These are phyloP conservation scores for Danio albolineatus DNA, from an alignment of 2,797 vertebrate species.

Conservation along the genomic window DNA sequence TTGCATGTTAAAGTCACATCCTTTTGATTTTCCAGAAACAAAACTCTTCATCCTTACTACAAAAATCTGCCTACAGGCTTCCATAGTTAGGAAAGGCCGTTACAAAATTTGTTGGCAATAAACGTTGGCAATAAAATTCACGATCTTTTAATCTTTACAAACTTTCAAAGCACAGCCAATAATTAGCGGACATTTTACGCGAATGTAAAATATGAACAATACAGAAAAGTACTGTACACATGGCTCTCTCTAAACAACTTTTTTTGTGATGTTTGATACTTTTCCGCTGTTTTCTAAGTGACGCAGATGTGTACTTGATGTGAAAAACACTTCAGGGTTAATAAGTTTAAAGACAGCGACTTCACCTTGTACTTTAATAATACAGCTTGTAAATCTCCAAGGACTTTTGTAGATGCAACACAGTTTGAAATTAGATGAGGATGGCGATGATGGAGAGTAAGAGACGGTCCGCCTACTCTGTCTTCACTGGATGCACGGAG, in stretches of 20 bases:
- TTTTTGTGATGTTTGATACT: too few relatives aligned
- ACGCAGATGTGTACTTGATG: neutral
- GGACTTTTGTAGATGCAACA: conserved; percentile 4
- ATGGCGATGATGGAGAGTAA: conserved; percentile 2
- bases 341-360: neutral
- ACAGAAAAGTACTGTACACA: neutral
- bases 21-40: too few relatives aligned
- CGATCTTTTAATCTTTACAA: neutral
- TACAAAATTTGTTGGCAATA: too few relatives aligned
- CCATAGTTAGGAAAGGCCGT: too few relatives aligned
- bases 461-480: conserved; percentile 19
- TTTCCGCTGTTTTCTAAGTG: neutral
- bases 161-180: neutral
- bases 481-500: conserved; percentile 38
- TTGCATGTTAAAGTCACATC: too few relatives aligned
- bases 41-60: too few relatives aligned
- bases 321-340: neutral
- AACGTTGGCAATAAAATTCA: too few relatives aligned
- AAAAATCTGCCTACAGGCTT: too few relatives aligned
- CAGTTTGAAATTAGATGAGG: conserved; percentile 24
- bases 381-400: conserved; percentile 16
- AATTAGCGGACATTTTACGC: neutral
- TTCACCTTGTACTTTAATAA: conserved; percentile 13
- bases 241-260: too few relatives aligned
- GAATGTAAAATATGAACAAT: neutral